A percentile compares a stretch with the other conserved stretches of the same genome.
These are phyloP conservation scores for Psix sp. DNA, from an alignment of 1,140 invertebrate species.

Conservation along the genomic window DNA sequence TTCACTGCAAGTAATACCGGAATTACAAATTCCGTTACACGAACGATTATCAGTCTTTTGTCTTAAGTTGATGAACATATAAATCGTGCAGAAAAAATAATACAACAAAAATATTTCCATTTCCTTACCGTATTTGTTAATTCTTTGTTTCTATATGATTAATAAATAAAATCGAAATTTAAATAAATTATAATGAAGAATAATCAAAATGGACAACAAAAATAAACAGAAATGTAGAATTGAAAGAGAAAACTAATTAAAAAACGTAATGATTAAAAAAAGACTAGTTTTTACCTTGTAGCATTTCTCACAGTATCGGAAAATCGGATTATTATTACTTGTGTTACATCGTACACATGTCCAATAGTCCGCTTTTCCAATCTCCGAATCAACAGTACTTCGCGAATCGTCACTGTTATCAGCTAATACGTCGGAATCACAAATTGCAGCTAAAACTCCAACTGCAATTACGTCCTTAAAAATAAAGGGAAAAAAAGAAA, in stretches of 20 bases:
- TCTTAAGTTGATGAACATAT: too few species aligned
- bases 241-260: background rate
- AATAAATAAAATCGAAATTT: too few species aligned
- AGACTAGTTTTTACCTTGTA: slow-evolving; percentile 76
- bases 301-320: slow-evolving; percentile 82
- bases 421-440: slow-evolving; percentile 60
- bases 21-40: too few species aligned
- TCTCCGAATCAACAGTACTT: slow-evolving; percentile 77
- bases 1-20: too few species aligned
- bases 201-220: too few species aligned
- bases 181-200: too few species aligned
- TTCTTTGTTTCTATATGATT: too few species aligned
- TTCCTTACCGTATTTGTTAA: too few species aligned
- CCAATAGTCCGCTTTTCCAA: slow-evolving; percentile 79
- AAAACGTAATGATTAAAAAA: slow-evolving; percentile 13
- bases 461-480: slow-evolving; percentile 63
- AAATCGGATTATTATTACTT: slow-evolving; percentile 80
- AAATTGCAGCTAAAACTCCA: slow-evolving; percentile 58
- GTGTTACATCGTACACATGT: slow-evolving; percentile 80
- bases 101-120: too few species aligned
- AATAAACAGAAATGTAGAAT: slow-evolving; percentile 1
- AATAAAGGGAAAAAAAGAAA: slow-evolving; percentile 25
- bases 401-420: slow-evolving; percentile 79
- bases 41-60: too few species aligned
- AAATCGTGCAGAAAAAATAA: too few species aligned